These are phyloP conservation scores for Seira sanloemensis DNA, from an alignment of 2,888 invertebrate species.

Conservation along the genomic window DNA sequence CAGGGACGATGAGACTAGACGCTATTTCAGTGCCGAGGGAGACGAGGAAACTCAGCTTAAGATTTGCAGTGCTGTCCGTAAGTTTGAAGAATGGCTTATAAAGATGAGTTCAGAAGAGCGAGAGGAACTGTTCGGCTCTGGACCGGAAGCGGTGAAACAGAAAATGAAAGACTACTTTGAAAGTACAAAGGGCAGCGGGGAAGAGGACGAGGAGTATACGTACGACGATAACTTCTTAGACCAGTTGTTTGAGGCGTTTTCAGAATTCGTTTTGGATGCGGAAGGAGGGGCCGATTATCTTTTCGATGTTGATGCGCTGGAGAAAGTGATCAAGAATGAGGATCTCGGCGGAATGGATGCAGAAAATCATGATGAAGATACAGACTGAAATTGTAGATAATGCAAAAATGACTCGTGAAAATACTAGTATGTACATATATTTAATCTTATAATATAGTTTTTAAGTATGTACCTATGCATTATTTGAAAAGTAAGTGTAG, in stretches of 20 bases:
- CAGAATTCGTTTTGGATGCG: slow-evolving; percentile 39
- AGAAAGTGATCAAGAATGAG: not conserved
- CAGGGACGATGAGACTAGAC: slow-evolving; percentile 36
- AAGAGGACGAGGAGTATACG: not conserved
- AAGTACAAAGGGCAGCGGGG: not conserved
- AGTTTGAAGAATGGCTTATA: slow-evolving; percentile 47
- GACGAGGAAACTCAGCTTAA: slow-evolving; percentile 27
- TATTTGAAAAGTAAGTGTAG: too few species aligned
- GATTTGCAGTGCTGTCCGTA: slow-evolving; percentile 26
- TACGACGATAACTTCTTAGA: slow-evolving; percentile 35
- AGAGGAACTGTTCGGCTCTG: slow-evolving; percentile 24
- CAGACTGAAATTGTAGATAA: too few species aligned
- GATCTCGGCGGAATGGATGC: too few species aligned
- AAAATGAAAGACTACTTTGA: slow-evolving; percentile 43
- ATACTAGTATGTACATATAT: too few species aligned
- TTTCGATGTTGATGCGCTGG: slow-evolving; percentile 27
- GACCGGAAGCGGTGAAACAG: slow-evolving; percentile 28
- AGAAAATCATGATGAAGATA: too few species aligned
- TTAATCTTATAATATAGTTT: too few species aligned
- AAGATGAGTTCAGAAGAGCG: slow-evolving; percentile 35
- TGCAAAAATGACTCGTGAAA: too few species aligned
- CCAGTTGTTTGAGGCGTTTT: slow-evolving; percentile 39
- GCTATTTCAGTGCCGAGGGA: slow-evolving; percentile 27
- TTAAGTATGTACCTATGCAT: too few species aligned
- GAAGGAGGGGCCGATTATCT: slow-evolving; percentile 38